These are phyloP conservation scores for Rostratula benghalensis DNA, from an alignment of 2,113 vertebrate species.

Conservation along the genomic window DNA sequence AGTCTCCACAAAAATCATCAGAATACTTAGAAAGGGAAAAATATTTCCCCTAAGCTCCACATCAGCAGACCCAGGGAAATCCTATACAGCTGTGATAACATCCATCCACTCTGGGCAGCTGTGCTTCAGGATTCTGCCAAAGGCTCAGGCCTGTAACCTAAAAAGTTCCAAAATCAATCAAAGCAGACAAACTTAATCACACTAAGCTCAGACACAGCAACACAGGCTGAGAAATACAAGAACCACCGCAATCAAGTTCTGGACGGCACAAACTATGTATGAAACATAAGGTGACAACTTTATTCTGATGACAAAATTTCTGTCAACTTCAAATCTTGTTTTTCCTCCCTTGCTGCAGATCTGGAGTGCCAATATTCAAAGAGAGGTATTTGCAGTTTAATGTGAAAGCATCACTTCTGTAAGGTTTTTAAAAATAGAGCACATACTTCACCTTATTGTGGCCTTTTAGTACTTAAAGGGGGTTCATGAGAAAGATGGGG, in stretches of 20 bases:
- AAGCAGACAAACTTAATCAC: not conserved
- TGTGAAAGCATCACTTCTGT: not conserved
- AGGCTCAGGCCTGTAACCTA: not conserved
- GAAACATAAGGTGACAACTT: not conserved
- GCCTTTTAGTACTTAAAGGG: not conserved
- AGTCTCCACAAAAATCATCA: slow-evolving; percentile 51
- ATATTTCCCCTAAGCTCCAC: not conserved
- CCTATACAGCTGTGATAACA: not conserved
- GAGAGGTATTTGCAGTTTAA: not conserved
- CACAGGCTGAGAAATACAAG: not conserved
- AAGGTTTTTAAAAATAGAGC: not conserved
- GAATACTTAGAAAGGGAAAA: slow-evolving; percentile 1
- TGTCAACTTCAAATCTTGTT: not conserved
- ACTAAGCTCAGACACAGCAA: not conserved
- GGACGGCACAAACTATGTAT: not conserved
- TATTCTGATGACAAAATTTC: too few relatives aligned
- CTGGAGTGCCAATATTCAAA: not conserved
- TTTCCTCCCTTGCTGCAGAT: not conserved
- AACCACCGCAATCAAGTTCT: too few relatives aligned
- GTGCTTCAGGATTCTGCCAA: not conserved
- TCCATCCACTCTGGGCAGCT: not conserved
- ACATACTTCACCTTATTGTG: not conserved
- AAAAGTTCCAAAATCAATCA: not conserved
- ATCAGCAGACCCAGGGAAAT: not conserved
- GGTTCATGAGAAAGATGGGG: not conserved